Percentiles rank a stretch among this genome's conserved stretches.
These are phyloP conservation scores for Aphidius gifuensis DNA, from an alignment of 1,140 invertebrate species.

Conservation along the genomic window DNA sequence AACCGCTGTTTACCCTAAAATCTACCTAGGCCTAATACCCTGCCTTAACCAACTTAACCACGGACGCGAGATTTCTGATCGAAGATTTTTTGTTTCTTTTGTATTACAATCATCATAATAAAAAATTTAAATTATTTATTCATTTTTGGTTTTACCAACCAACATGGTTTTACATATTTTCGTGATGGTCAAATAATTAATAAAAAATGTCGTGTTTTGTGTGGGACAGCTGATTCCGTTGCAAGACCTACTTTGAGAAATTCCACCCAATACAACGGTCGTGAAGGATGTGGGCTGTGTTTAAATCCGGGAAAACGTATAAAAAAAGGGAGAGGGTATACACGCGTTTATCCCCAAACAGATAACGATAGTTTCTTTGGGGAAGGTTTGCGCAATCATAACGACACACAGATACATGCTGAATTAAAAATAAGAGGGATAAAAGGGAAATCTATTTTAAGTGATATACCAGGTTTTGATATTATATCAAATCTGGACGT, in stretches of 20 bases:
- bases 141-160: no score
- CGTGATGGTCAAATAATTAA: conserved; percentile 10
- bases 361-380: conserved; percentile 23
- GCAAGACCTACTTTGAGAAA: conserved; percentile 26
- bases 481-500: conserved; percentile 29
- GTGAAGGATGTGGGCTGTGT: conserved; percentile 37
- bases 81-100: no score
- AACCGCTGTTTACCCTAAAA: no score
- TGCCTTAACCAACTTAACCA: no score
- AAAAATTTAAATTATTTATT: no score
- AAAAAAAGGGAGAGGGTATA: conserved; percentile 22
- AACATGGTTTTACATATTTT: conserved; percentile 26
- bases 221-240: conserved; percentile 30
- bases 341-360: conserved; percentile 28
- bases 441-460: conserved; percentile 27
- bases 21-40: no score
- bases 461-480: conserved; percentile 31
- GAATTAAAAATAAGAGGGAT: conserved; percentile 26
- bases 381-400: conserved; percentile 26
- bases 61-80: no score
- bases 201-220: conserved; percentile 28
- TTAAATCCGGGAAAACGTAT: conserved; percentile 29
- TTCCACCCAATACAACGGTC: conserved; percentile 31
- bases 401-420: conserved; percentile 19
- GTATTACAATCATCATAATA: no score